Evolutionary conservation across 1,140 invertebrate species (phyloP).

Genomic region (Tetramorium parvispinum): DNA sequence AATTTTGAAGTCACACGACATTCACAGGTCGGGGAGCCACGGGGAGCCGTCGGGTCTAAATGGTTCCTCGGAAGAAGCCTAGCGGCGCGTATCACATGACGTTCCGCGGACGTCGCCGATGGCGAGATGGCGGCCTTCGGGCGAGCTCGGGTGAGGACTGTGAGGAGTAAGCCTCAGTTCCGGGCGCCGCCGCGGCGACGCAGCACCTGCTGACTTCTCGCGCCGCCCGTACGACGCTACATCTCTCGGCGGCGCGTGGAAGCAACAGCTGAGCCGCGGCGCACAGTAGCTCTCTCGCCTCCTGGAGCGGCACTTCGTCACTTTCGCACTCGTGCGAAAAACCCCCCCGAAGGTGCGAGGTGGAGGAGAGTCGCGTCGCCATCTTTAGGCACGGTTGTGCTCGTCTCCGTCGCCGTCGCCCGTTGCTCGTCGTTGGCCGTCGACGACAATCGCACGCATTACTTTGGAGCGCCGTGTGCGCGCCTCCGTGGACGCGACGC

Average conservation of each 20-base stretch:
- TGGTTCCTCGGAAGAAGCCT: neutral
- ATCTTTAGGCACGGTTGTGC: slow-evolving; percentile 80
- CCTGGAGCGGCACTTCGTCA: slow-evolving; percentile 65
- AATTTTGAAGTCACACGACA: neutral
- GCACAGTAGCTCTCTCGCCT: slow-evolving; percentile 77
- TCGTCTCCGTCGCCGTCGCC: slow-evolving; percentile 48
- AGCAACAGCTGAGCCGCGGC: slow-evolving; percentile 70
- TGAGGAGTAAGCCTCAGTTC: no score
- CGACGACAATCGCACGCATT: slow-evolving; percentile 23
- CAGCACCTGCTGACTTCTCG: slow-evolving; percentile 51
- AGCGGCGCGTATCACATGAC: neutral
- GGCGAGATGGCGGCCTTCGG: neutral
- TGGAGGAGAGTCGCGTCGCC: slow-evolving; percentile 76
- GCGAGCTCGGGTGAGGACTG: neutral
- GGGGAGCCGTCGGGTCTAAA: neutral
- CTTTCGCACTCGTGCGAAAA: slow-evolving; percentile 79
- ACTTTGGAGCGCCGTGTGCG: neutral
- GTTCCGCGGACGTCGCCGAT: neutral
- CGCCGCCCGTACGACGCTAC: slow-evolving; percentile 57
- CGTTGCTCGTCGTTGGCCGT: neutral
- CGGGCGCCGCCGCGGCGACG: slow-evolving; percentile 37
- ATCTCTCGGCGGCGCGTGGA: slow-evolving; percentile 73
- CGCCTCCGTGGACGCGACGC: slow-evolving; percentile 33
- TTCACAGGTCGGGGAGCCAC: neutral
- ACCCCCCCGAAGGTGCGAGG: slow-evolving; percentile 64